These are phyloP conservation scores for Melanotus villosus DNA, from an alignment of 2,888 invertebrate species.

Conservation along the genomic window DNA sequence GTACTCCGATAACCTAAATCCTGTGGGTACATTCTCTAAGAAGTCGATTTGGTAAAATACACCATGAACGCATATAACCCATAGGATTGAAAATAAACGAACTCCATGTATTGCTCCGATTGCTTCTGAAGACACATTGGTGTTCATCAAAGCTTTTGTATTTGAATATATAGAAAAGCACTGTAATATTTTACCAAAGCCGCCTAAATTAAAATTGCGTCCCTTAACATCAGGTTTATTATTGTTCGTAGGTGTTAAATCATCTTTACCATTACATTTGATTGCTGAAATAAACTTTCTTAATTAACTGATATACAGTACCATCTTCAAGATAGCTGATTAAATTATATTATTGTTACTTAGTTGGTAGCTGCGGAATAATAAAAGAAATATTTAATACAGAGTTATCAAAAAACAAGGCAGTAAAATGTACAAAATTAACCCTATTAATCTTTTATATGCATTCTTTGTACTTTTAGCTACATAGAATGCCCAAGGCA, in stretches of 20 bases:
- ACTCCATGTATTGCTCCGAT: conserved; percentile 70
- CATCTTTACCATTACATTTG: conserved; percentile 3
- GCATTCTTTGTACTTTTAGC: no score
- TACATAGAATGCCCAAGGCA: no score
- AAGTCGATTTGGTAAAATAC: conserved; percentile 66
- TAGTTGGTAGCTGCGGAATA: no score
- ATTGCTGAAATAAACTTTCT: conserved; percentile 7
- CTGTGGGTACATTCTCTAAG: conserved; percentile 64
- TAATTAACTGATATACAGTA: no score
- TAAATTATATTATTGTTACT: no score
- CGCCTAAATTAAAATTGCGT: conserved; percentile 36
- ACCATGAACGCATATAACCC: conserved; percentile 72
- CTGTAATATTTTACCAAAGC: conserved; percentile 59
- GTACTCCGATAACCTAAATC: conserved; percentile 62
- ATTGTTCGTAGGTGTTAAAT: background rate
- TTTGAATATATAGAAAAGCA: conserved; percentile 71
- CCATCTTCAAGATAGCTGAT: no score
- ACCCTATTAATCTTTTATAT: no score
- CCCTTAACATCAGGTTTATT: conserved; percentile 5
- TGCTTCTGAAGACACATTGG: conserved; percentile 60
- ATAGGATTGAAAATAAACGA: conserved; percentile 71
- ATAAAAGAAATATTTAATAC: no score
- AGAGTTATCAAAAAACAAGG: no score
- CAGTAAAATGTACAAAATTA: no score
- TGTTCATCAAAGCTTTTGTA: conserved; percentile 65